Evolutionary conservation across 2,888 invertebrate genomes (phyloP).

Genomic region (Ichneumoninae sp.): DNA sequence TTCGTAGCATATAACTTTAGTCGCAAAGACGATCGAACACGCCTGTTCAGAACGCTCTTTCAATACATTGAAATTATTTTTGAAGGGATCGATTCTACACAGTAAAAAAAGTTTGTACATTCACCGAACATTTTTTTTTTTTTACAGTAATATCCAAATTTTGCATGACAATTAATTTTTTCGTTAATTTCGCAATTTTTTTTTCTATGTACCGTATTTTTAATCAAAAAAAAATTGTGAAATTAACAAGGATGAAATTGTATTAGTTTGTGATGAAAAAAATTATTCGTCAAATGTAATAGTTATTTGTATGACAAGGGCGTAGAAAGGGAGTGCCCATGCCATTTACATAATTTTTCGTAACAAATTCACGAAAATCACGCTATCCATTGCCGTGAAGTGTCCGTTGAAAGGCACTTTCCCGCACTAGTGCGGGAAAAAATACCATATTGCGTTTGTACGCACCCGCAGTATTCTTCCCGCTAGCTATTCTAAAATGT

Average conservation of each 20-base stretch:
- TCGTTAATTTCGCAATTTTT: neutral
- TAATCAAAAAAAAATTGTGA: neutral
- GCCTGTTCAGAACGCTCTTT: neutral
- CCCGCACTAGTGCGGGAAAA: too few relatives aligned
- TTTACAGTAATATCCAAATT: neutral
- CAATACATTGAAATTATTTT: neutral
- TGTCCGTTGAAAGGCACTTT: too few relatives aligned
- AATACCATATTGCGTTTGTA: too few relatives aligned
- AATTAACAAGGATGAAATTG: neutral
- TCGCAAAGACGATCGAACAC: neutral
- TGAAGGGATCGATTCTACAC: neutral
- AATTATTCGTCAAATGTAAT: too few relatives aligned
- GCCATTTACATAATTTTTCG: too few relatives aligned
- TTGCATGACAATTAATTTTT: neutral
- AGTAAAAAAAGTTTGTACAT: neutral
- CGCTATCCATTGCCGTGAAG: too few relatives aligned
- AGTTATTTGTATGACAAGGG: too few relatives aligned
- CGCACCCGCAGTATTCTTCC: too few relatives aligned
- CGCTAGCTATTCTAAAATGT: too few relatives aligned
- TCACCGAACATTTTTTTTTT: neutral
- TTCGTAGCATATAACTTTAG: neutral
- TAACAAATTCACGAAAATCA: too few relatives aligned
- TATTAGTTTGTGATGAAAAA: neutral
- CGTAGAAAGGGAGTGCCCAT: too few relatives aligned
- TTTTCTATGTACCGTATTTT: neutral